Evolutionary conservation across 2,888 invertebrate genomes (phyloP).

Genomic region (Dinocampus coccinellae): DNA sequence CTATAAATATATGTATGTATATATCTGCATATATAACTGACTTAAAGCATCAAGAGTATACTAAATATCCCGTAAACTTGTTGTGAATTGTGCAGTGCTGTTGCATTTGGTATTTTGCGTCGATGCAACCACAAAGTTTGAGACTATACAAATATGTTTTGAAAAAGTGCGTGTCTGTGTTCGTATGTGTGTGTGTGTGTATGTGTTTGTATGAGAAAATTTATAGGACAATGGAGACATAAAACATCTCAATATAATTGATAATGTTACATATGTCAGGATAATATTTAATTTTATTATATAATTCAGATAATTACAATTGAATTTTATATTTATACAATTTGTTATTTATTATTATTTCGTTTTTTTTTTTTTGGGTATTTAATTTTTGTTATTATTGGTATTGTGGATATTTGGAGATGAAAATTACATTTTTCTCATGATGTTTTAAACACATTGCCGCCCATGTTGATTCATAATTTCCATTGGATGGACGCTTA

Average conservation of each 20-base stretch:
- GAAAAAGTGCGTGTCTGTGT: no score
- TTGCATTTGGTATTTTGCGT: not conserved
- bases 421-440: not conserved
- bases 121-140: not conserved
- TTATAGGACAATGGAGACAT: no score
- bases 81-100: not conserved
- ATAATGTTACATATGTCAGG: no score
- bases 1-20: not conserved
- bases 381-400: not conserved
- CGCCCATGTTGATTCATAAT: conserved; percentile 20
- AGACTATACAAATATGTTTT: no score
- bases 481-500: conserved; percentile 10
- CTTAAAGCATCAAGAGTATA: not conserved
- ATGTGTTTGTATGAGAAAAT: no score
- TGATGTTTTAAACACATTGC: not conserved
- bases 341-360: no score
- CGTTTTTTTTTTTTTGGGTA: no score
- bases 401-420: not conserved
- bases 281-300: no score
- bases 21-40: conserved; percentile 1
- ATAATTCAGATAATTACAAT: no score
- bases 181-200: no score
- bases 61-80: not conserved
- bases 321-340: no score
- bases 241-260: no score